Base-by-base conservation (phyloP, 23 tunicate genomes). In the Trididemnum clinides region DNA sequence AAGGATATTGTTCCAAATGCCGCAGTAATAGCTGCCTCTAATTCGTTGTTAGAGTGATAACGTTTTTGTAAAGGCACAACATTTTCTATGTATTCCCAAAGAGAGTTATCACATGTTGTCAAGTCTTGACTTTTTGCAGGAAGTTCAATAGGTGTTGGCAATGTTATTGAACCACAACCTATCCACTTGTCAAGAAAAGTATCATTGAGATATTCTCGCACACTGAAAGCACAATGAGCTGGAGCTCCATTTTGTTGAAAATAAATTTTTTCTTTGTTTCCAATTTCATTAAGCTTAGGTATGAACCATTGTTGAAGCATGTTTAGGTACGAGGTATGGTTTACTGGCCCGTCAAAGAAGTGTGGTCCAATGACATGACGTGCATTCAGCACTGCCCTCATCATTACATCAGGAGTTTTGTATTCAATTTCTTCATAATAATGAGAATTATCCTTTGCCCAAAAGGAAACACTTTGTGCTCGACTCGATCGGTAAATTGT, bases 381-480 rank as follows among this genome's bases (percentile, higher is more conserved):
- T 66, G 75, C 75, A 31, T 66, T 66, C 19, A 5, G 75, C 31
- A 37, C 75, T 66, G 75, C 75, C 75, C 75, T 5, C 75, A 28
- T 66, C 75, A 28, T 66, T 36, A 66, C 75, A 28, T 28, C 37
- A 66, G 75, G 7, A 66, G 36, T 66, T 29, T 66, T 59, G 20
- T 59, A 28, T 59, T 59, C 66, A 59, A 59, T 25, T 59, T 66
- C 75, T 66, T 66, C 37, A 66, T 66, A 66, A 31, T 31, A 66
- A 31, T 31, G 37, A 59, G 75, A 37, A 66, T 66, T 66, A 29
- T 66, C 75, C 75, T 66, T 66, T 66, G 75, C 75, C 75, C 75
- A 66, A 66, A 66, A 66, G 75, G 6, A 66, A 66, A 66, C 75
- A 66, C 22, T 66, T 31, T 20, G n/a, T 66, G 75, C 75, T 66